Conservation (phyloP, 1,140 invertebrate genomes). For the Nasonia vitripennis region DNA sequence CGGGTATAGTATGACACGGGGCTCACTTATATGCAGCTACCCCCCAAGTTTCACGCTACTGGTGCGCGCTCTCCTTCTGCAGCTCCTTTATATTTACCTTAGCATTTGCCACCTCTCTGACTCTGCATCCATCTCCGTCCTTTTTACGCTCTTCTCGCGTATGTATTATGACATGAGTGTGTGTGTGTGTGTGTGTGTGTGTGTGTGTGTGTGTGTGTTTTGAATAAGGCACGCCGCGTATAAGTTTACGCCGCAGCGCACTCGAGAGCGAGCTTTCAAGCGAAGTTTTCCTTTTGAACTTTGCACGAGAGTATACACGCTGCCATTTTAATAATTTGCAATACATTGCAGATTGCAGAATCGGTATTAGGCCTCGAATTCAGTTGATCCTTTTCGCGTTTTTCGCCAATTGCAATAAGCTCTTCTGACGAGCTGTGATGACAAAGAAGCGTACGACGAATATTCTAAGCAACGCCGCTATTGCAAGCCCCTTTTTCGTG, state of each 20-base stretch:
- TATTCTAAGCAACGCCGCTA: too few relatives aligned
- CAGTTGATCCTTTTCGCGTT: too few relatives aligned
- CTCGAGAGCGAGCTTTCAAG: neutral
- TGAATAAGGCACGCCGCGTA: too few relatives aligned
- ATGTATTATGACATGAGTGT: neutral
- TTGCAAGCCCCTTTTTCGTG: neutral
- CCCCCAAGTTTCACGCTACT: neutral
- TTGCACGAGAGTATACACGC: too few relatives aligned
- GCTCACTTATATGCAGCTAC: neutral
- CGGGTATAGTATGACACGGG: conserved; percentile 72
- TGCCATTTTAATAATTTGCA: too few relatives aligned
- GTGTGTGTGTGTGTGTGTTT: too few relatives aligned
- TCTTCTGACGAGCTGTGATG: too few relatives aligned
- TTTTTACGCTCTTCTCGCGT: neutral
- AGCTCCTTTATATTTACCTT: neutral
- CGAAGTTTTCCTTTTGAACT: too few relatives aligned
- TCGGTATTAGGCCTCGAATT: too few relatives aligned
- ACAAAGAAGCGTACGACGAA: too few relatives aligned
- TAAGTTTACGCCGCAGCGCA: neutral
- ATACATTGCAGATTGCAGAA: too few relatives aligned
- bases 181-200: neutral
- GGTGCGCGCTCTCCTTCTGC: neutral
- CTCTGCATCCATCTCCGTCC: neutral
- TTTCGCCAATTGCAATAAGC: too few relatives aligned
- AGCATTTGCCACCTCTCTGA: neutral